These are phyloP conservation scores for Laupala kohalensis DNA, from an alignment of 1,140 invertebrate species.

Conservation along the genomic window DNA sequence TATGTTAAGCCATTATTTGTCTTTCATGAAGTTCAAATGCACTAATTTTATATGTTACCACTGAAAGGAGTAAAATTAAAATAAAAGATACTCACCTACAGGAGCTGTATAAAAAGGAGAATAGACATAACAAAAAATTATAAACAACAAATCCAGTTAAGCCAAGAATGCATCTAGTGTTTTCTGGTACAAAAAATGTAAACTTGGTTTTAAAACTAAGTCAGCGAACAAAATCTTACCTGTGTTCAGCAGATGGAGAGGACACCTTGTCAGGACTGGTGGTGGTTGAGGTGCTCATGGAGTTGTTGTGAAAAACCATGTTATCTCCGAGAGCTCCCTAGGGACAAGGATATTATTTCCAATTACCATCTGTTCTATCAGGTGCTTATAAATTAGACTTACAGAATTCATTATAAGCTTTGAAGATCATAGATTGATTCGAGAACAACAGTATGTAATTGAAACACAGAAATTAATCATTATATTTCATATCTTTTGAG, in stretches of 20 bases:
- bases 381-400: too few species aligned
- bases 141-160: background rate
- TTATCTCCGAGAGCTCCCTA: slow-evolving; percentile 52
- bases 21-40: too few species aligned
- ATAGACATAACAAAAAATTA: background rate
- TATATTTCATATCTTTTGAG: too few species aligned
- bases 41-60: too few species aligned
- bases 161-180: background rate
- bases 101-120: too few species aligned
- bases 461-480: too few species aligned
- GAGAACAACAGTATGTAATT: too few species aligned
- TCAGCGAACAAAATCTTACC: background rate
- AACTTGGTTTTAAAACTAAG: slow-evolving; percentile 1
- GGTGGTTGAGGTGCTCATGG: slow-evolving; percentile 34
- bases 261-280: slow-evolving; percentile 37
- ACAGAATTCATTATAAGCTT: too few species aligned
- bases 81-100: background rate
- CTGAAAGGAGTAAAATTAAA: too few species aligned
- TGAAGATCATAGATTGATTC: too few species aligned
- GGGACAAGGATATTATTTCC: slow-evolving; percentile 18
- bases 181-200: background rate
- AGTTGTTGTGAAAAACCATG: slow-evolving; percentile 42
- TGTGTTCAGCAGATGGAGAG: slow-evolving; percentile 20
- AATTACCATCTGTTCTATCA: too few species aligned
- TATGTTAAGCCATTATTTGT: too few species aligned